Conservation (phyloP, 2,888 invertebrate species). For the Mantis religiosa region DNA sequence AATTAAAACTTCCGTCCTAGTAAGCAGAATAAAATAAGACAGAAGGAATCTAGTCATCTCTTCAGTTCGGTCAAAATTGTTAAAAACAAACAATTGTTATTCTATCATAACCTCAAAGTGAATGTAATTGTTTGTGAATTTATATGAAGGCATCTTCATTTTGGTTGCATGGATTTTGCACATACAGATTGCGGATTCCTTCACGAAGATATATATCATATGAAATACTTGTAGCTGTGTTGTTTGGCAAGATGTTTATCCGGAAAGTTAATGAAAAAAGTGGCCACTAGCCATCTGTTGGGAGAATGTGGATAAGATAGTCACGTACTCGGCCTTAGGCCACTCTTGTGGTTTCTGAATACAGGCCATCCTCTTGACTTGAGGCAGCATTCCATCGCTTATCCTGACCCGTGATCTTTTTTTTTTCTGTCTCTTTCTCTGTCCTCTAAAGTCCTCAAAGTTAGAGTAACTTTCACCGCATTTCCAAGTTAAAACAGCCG, state of each 20-base stretch:
- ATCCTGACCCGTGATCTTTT: slow-evolving; percentile 8
- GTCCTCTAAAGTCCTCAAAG: background rate
- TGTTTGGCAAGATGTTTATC: background rate
- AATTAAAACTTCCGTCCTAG: too few relatives aligned
- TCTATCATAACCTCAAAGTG: too few relatives aligned
- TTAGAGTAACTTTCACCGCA: background rate
- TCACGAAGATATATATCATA: background rate
- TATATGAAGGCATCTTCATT: too few relatives aligned
- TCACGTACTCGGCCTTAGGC: background rate
- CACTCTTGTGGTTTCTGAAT: background rate
- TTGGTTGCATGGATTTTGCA: background rate
- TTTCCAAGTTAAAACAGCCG: background rate
- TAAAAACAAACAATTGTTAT: too few relatives aligned
- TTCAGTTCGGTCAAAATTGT: too few relatives aligned
- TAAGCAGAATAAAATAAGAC: too few relatives aligned
- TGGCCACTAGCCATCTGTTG: background rate
- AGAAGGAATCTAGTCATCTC: too few relatives aligned
- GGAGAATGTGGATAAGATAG: background rate
- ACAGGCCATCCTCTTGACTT: background rate
- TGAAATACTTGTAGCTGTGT: background rate
- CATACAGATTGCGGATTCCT: background rate
- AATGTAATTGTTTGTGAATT: too few relatives aligned
- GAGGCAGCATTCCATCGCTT: slow-evolving; percentile 11
- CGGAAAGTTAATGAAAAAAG: background rate
- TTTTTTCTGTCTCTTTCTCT: background rate